Percentiles rank a stretch among this genome's conserved stretches.
These are phyloP conservation scores for Heliconius aoede DNA, from an alignment of 2,888 invertebrate genomes.

Conservation along the genomic window DNA sequence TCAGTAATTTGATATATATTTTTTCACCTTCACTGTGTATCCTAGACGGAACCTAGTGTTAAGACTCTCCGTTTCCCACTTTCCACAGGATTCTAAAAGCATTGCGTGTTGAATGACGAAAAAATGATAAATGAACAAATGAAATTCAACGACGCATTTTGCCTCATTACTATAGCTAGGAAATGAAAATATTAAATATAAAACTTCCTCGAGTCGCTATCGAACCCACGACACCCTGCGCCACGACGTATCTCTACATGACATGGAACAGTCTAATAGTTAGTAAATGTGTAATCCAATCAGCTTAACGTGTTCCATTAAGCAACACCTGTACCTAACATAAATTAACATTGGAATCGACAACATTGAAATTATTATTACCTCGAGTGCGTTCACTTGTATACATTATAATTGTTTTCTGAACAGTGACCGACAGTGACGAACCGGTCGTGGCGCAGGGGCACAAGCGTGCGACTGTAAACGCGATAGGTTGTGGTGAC, in stretches of 20 bases:
- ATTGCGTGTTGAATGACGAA: background rate
- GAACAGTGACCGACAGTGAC: background rate
- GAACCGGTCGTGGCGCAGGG: too few relatives aligned
- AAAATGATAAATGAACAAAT: too few relatives aligned
- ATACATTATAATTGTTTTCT: background rate
- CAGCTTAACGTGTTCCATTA: slow-evolving; percentile 3
- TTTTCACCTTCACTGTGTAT: background rate
- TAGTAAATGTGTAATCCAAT: slow-evolving; percentile 2
- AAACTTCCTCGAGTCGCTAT: too few relatives aligned
- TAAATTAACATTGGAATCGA: slow-evolving; percentile 6
- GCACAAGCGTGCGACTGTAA: too few relatives aligned
- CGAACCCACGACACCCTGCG: too few relatives aligned
- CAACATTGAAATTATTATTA: background rate
- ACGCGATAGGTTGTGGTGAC: too few relatives aligned
- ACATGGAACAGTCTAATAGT: background rate
- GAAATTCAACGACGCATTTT: background rate
- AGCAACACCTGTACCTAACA: background rate
- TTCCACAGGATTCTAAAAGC: background rate
- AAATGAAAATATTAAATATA: background rate
- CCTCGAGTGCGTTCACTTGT: background rate
- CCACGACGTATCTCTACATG: too few relatives aligned
- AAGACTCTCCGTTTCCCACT: background rate
- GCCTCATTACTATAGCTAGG: background rate
- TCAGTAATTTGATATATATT: background rate
- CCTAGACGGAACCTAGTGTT: background rate